A percentile compares a stretch with the other conserved stretches of the same genome.
Evolutionary conservation across 2,888 invertebrate species (phyloP).

Genomic region (Drosophila nr. perissopoda): DNA sequence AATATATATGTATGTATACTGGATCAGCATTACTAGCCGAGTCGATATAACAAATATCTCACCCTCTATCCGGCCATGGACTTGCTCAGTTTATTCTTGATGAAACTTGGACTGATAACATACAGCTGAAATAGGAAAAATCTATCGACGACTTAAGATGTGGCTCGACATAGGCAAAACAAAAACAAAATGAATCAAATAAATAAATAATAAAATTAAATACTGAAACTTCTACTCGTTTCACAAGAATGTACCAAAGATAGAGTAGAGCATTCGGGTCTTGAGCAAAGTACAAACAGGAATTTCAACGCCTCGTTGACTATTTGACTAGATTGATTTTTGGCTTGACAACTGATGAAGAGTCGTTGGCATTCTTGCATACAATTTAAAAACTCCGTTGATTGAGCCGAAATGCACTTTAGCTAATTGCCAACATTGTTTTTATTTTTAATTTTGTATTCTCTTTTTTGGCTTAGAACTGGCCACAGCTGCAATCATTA

Average conservation of each 20-base stretch:
- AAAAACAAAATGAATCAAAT: neutral
- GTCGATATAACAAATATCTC: neutral
- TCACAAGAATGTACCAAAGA: neutral
- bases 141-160: neutral
- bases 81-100: neutral
- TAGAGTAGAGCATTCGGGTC: no score
- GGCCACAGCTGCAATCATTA: constrained; percentile 46
- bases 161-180: neutral
- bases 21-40: neutral
- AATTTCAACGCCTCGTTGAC: neutral
- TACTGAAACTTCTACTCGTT: neutral
- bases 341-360: neutral
- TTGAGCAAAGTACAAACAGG: neutral
- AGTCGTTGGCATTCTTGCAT: neutral
- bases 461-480: neutral
- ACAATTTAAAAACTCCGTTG: neutral
- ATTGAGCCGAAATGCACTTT: constrained; percentile 13
- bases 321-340: neutral
- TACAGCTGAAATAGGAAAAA: neutral
- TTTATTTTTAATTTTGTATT: neutral
- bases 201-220: neutral
- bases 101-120: neutral
- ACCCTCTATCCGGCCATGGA: neutral
- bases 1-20: neutral
- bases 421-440: constrained; percentile 13